A percentile compares a stretch with the other conserved stretches of the same genome.
phyloP scores from a whole-genome alignment of 2,888 invertebrate species.

The Cactoblastis cactorum region DNA sequence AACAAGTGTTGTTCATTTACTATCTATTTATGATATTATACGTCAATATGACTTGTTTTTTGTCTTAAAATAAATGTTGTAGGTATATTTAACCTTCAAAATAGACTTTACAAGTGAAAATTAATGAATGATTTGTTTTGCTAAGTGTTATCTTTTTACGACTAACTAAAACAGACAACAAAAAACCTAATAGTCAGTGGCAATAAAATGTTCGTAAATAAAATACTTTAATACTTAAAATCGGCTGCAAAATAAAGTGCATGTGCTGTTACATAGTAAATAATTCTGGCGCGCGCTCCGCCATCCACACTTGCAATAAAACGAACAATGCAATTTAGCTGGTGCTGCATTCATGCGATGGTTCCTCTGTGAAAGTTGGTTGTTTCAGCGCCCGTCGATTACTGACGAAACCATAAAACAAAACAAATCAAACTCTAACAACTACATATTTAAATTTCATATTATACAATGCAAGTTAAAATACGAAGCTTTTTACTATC shows the following conservation, averaged over 20 bases:
- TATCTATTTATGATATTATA: too few species aligned
- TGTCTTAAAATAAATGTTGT: too few species aligned
- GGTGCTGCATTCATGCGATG: conserved; percentile 65
- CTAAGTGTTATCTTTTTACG: too few species aligned
- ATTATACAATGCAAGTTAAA: background rate
- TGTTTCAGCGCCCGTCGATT: conserved; percentile 44
- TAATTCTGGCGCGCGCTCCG: conserved; percentile 68
- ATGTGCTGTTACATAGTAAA: conserved; percentile 73
- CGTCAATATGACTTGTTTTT: too few species aligned
- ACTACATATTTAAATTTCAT: conserved; percentile 22
- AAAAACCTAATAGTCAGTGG: conserved; percentile 9
- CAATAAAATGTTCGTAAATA: conserved; percentile 30
- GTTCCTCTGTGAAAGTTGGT: conserved; percentile 57
- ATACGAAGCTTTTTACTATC: too few species aligned
- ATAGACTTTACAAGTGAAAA: too few species aligned
- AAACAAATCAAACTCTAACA: conserved; percentile 33
- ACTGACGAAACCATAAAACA: conserved; percentile 40
- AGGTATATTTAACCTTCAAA: too few species aligned
- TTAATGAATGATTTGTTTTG: too few species aligned
- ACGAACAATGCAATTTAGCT: conserved; percentile 75
- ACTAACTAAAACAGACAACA: background rate
- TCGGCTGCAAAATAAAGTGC: conserved; percentile 65
- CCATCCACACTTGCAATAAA: conserved; percentile 72
- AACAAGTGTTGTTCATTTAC: too few species aligned
- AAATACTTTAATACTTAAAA: conserved; percentile 60